Conservation (phyloP, 2,797 vertebrate genomes). For the Anguilla marmorata region DNA sequence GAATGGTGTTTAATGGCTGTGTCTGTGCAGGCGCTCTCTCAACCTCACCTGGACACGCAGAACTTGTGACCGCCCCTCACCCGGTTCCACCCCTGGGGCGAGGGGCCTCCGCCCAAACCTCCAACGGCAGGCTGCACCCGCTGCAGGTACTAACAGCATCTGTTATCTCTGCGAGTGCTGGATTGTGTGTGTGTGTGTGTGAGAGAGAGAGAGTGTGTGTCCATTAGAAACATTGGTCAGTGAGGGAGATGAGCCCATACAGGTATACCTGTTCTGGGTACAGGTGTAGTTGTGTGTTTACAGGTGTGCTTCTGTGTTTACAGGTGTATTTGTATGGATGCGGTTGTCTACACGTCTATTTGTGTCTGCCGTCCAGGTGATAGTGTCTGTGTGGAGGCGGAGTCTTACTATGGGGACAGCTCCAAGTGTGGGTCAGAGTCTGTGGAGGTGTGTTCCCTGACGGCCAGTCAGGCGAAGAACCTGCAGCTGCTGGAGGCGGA, state of each 20-base stretch:
- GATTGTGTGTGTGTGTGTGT: neutral
- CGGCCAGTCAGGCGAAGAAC: conserved; percentile 62
- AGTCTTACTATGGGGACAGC: neutral
- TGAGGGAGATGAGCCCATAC: neutral
- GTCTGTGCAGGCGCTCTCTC: conserved; percentile 61
- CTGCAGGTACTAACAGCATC: neutral
- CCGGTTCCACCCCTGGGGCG: neutral
- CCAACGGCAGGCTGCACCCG: neutral
- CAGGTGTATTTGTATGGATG: neutral
- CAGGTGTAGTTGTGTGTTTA: neutral
- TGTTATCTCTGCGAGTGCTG: neutral
- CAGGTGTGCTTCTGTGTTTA: neutral
- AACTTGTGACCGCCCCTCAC: conserved; percentile 44
- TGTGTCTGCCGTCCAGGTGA: neutral
- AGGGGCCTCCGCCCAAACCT: neutral
- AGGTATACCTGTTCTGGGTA: neutral
- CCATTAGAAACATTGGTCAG: neutral
- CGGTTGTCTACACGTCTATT: neutral
- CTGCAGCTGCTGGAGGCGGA: conserved; percentile 66
- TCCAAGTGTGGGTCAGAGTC: neutral
- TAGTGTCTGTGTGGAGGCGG: conserved; percentile 1
- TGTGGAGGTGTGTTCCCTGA: conserved; percentile 46
- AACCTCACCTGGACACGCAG: conserved; percentile 76
- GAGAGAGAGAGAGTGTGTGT: neutral
- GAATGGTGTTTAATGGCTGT: conserved; percentile 5